Conservation (phyloP, 1,140 invertebrate genomes). For the Phocides pigmalion region DNA sequence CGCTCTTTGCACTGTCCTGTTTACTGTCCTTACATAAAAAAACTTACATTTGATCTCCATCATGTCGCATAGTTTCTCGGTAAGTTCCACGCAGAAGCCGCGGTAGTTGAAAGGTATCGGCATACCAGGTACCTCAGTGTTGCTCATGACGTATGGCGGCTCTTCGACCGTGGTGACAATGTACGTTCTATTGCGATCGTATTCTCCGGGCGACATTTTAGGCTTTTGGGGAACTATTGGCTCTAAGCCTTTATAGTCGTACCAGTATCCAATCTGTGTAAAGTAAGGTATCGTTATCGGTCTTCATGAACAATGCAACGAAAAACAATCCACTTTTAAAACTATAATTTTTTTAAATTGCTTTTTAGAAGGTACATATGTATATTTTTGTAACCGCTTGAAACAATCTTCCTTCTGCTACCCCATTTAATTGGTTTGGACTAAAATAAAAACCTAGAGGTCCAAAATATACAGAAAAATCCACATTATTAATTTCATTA, state of each 20-base stretch:
- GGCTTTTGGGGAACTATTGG: conserved; percentile 87
- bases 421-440: too few species aligned
- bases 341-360: too few species aligned
- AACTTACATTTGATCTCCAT: conserved; percentile 93
- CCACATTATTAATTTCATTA: too few species aligned
- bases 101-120: conserved; percentile 88
- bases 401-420: too few species aligned
- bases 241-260: conserved; percentile 90
- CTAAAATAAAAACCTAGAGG: too few species aligned
- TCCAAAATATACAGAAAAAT: too few species aligned
- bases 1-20: too few species aligned
- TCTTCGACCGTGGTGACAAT: conserved; percentile 96
- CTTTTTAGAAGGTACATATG: too few species aligned
- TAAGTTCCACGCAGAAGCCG: conserved; percentile 97
- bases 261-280: conserved; percentile 95
- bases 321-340: too few species aligned
- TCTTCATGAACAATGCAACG: too few species aligned
- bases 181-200: conserved; percentile 94
- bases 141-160: conserved; percentile 90
- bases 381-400: too few species aligned
- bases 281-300: background rate
- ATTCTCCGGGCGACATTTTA: conserved; percentile 88
- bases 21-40: too few species aligned
- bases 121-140: conserved; percentile 82
- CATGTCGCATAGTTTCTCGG: conserved; percentile 91